These are phyloP conservation scores for Naso thynnoides DNA, from an alignment of 2,797 vertebrate genomes.

Conservation along the genomic window DNA sequence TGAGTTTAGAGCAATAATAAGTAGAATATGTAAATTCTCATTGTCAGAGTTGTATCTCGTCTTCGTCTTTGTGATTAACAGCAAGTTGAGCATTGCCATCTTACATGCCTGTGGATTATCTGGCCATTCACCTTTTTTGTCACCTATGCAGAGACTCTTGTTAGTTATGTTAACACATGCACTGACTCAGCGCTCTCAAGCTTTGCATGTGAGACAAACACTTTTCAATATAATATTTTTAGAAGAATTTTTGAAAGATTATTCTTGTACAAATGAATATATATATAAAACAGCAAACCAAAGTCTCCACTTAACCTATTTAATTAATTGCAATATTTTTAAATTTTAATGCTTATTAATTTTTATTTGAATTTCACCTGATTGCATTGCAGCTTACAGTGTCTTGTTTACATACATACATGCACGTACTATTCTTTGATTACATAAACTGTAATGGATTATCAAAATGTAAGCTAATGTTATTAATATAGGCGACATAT, in stretches of 20 bases:
- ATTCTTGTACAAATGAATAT: background rate
- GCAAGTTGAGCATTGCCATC: slow-evolving; percentile 32
- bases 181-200: slow-evolving; percentile 3
- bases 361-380: background rate
- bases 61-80: slow-evolving; percentile 25
- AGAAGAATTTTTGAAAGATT: background rate
- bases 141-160: slow-evolving; percentile 65
- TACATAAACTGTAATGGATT: background rate
- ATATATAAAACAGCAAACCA: background rate
- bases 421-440: background rate
- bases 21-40: background rate
- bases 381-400: too few relatives aligned
- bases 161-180: slow-evolving; percentile 50
- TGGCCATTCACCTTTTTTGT: slow-evolving; percentile 60
- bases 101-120: slow-evolving; percentile 71
- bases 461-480: too few relatives aligned
- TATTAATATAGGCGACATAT: too few relatives aligned
- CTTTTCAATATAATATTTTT: background rate
- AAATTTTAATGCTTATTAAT: background rate
- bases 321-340: background rate
- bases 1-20: background rate
- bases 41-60: background rate
- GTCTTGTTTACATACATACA: too few relatives aligned
- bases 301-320: background rate
- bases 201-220: background rate